Evolutionary conservation across 2,113 vertebrate genomes (phyloP).

Genomic region (Malurus elegans): DNA sequence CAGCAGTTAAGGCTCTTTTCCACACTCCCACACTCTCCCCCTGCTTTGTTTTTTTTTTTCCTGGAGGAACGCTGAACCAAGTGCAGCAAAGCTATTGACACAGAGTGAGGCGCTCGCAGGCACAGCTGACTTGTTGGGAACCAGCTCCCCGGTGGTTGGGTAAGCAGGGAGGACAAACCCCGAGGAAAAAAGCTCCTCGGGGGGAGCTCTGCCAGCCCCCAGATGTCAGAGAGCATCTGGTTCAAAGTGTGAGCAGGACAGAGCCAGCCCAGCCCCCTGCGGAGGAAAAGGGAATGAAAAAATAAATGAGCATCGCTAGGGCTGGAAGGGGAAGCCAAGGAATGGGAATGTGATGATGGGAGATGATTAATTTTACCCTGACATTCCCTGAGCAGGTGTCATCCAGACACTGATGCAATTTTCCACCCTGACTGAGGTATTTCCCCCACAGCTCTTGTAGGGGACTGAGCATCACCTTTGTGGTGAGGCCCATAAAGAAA

Average conservation of each 20-base stretch:
- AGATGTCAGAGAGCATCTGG: neutral
- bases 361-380: fast-evolving
- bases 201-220: neutral
- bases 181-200: fast-evolving
- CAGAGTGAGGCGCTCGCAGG: neutral
- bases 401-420: fast-evolving
- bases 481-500: too few relatives aligned
- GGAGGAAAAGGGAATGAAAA: fast-evolving
- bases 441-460: fast-evolving
- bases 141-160: neutral
- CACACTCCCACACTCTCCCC: neutral
- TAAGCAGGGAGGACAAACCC: neutral
- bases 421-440: neutral
- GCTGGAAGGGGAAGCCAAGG: neutral
- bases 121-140: neutral
- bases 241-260: neutral
- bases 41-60: neutral
- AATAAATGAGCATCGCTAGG: fast-evolving
- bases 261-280: too few relatives aligned
- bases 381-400: neutral
- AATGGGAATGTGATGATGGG: fast-evolving
- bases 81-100: neutral
- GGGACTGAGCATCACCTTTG: fast-evolving
- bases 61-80: constrained; percentile 28
- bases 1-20: constrained; percentile 27